Evolutionary conservation across 2,113 vertebrate species (phyloP), one percentile per base, ranked within the genome.

Genomic region (Taurulus bubalis): DNA sequence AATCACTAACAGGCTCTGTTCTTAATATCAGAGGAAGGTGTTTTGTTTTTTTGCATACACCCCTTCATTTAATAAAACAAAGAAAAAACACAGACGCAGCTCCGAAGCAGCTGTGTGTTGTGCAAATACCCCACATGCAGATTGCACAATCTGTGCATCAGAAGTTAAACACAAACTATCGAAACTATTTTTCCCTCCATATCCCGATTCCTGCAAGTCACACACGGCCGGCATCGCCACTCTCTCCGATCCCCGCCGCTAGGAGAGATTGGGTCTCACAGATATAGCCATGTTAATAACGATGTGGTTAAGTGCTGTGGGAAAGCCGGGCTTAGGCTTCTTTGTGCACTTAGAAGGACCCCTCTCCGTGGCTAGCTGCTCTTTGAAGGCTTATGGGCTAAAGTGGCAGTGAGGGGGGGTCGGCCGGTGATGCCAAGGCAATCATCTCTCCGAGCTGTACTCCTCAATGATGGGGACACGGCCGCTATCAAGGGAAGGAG

Each of bases 301-400:
- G 28, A 60, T 81, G 85, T 72, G 88, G 75, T 80, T 84, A 84
- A 83, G 85, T 85, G 86, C 82, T 59, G 72, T 66, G 72, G 72
- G 85, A 86, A 89, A 87, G 70, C 69, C 63, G 36, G 77, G 73
- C 11, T 85, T 66, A 84, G 75, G 79, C 83, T 80, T 74, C 80
- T 89, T 84, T 83, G 79, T 85, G 66, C 84, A 79, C 82, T 91
- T 87, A 85, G 82, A 87, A 79, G 69, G 69, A 38, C 77, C 75
- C 79, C 68, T 83, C 71, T 83, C 77, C 78, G 60, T 91, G 79
- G 68, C 64, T 81, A 67, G 71, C 80, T 89, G 36, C 86, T 83
- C 87, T 85, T 86, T 90, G 72, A 84, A 90, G 90, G 84, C 87
- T 89, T 86, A 85, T 81, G 74, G 75, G 56, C 82, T 84, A 75